Conservation (phyloP, 2,113 vertebrate genomes). For the Trachemys scripta region DNA sequence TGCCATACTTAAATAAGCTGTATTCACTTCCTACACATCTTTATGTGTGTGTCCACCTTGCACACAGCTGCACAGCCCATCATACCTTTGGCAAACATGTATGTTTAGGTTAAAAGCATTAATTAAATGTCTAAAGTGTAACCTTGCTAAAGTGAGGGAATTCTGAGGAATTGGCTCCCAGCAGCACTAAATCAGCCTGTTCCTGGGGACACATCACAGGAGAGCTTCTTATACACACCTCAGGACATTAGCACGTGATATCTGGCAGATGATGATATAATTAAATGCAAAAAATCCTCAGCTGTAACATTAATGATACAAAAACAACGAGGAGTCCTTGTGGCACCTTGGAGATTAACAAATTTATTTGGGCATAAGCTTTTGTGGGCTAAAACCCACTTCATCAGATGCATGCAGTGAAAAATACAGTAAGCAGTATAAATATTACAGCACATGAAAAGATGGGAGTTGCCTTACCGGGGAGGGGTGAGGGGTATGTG, state of each 20-base stretch:
- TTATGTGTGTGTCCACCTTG: neutral
- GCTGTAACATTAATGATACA: neutral
- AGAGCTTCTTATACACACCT: neutral
- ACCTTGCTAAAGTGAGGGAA: neutral
- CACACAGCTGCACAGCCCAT: neutral
- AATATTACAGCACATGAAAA: no score
- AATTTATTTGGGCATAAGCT: no score
- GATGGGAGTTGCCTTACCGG: no score
- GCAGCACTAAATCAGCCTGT: neutral
- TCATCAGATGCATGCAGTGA: no score
- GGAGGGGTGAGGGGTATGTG: no score
- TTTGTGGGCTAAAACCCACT: no score
- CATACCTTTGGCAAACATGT: neutral
- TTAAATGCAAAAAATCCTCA: neutral
- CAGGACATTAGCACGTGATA: neutral
- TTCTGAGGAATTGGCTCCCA: neutral
- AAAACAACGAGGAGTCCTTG: no score
- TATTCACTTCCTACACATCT: neutral
- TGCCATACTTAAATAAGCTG: neutral
- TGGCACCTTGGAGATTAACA: no score
- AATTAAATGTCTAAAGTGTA: neutral
- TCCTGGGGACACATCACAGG: neutral
- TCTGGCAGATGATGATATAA: neutral
- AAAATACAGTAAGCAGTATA: no score
- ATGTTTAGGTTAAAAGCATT: neutral